Evolutionary conservation across 2,888 invertebrate genomes (phyloP).

Genomic region (Heterodera filipjevi): DNA sequence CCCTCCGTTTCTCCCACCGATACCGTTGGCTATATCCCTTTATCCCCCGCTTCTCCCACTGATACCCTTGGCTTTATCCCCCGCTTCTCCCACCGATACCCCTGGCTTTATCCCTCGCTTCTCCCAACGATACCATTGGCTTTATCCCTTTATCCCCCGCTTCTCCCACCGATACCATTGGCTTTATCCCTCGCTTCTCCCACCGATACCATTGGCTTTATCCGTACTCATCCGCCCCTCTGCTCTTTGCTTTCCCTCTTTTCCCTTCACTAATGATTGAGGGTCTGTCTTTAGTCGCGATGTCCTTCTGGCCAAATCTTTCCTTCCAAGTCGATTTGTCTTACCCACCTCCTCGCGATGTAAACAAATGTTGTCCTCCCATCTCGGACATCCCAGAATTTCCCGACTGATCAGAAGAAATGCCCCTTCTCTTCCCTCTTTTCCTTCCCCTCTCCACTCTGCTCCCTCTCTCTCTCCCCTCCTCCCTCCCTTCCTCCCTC

Average conservation of each 20-base stretch:
- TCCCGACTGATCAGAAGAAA: not conserved
- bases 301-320: not conserved
- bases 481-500: not conserved
- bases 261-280: conserved; percentile 9
- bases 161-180: not conserved
- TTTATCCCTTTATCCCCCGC: too few species aligned
- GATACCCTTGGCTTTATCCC: too few species aligned
- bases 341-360: conserved; percentile 4
- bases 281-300: not conserved
- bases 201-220: not conserved
- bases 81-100: not conserved
- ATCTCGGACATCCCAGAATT: conserved; percentile 1
- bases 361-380: conserved; percentile 29
- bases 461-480: too few species aligned
- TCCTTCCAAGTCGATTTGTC: conserved; percentile 25
- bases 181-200: not conserved
- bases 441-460: not conserved
- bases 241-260: not conserved
- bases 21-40: not conserved
- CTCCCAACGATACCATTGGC: not conserved
- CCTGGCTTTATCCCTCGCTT: not conserved
- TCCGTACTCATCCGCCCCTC: too few species aligned
- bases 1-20: not conserved
- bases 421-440: not conserved
- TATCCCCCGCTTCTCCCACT: too few species aligned